phyloP scores from a whole-genome alignment of 2,888 invertebrate species.

The Dryadula phaetusa region DNA sequence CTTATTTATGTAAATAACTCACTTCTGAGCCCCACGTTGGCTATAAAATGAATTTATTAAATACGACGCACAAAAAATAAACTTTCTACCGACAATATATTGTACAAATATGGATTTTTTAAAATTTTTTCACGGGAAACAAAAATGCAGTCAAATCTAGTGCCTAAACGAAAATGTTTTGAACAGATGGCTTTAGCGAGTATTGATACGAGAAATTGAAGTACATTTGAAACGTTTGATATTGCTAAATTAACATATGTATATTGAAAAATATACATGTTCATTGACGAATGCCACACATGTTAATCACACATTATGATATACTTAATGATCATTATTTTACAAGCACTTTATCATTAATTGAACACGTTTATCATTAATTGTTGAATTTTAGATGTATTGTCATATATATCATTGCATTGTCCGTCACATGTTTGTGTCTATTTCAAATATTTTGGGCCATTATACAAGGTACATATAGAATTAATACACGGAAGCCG shows the following conservation, averaged over 20 bases:
- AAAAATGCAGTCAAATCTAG: constrained; percentile 3
- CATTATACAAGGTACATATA: not conserved
- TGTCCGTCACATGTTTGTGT: not conserved
- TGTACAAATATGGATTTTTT: constrained; percentile 14
- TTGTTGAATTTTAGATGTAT: constrained; percentile 5
- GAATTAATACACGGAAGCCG: not conserved
- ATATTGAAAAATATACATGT: too few species aligned
- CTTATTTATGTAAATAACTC: constrained; percentile 16
- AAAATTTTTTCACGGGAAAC: constrained; percentile 7
- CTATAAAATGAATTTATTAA: constrained; percentile 13
- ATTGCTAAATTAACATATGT: too few species aligned
- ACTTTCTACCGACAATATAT: constrained; percentile 25
- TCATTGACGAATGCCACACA: not conserved
- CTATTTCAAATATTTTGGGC: constrained; percentile 1
- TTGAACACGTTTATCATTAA: constrained; percentile 6
- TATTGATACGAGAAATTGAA: not conserved
- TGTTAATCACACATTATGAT: not conserved
- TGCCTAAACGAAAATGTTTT: constrained; percentile 7
- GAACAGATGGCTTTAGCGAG: constrained; percentile 17
- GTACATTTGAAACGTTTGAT: not conserved
- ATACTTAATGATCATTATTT: constrained; percentile 1
- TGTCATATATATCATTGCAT: not conserved
- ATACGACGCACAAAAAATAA: constrained; percentile 25
- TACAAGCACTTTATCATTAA: not conserved
- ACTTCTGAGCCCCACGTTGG: constrained; percentile 14